Conservation (phyloP, 2,888 invertebrate genomes). For the Erebia epiphron region DNA sequence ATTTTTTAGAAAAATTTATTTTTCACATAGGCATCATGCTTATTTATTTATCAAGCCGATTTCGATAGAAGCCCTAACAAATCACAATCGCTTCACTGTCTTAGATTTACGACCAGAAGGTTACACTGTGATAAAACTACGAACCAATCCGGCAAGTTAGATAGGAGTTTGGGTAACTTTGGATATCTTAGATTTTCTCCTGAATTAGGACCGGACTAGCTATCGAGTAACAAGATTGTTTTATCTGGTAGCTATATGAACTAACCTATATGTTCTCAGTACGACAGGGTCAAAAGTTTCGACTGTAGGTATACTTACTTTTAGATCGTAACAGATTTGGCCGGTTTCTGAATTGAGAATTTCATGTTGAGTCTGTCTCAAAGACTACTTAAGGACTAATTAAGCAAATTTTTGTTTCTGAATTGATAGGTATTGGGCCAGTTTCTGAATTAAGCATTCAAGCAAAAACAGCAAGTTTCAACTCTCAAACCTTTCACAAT, state of each 20-base stretch:
- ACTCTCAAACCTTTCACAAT: too few species aligned
- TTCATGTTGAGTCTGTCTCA: too few species aligned
- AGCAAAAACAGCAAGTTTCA: too few species aligned
- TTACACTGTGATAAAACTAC: conserved; percentile 35
- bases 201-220: background rate
- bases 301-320: background rate
- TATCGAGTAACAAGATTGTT: conserved; percentile 3
- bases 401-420: too few species aligned
- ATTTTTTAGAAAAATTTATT: too few species aligned
- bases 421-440: too few species aligned
- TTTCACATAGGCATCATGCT: too few species aligned
- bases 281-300: background rate
- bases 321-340: background rate
- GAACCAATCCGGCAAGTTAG: conserved; percentile 36
- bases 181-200: conserved; percentile 28
- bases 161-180: conserved; percentile 30
- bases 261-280: conserved; percentile 1
- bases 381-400: too few species aligned
- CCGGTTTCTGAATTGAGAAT: too few species aligned
- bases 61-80: background rate
- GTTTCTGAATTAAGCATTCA: too few species aligned
- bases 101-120: conserved; percentile 42
- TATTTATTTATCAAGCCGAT: conserved; percentile 18
- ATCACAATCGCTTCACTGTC: conserved; percentile 7
- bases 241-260: background rate